phyloP scores from a whole-genome alignment of 2,888 invertebrate genomes.

The Cecidostiba fungosa region DNA sequence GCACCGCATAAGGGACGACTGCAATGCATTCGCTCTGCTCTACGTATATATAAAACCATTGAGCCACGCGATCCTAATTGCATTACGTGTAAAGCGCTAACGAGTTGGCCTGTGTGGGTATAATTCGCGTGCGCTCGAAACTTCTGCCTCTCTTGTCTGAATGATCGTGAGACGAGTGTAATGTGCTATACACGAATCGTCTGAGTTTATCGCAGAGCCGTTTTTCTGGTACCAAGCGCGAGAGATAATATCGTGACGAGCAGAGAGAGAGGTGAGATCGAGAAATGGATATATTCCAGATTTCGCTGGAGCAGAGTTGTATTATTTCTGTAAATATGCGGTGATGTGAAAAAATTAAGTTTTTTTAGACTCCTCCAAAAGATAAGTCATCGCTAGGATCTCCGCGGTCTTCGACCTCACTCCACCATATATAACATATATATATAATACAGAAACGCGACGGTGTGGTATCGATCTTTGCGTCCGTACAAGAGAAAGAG shows the following conservation, averaged over 20 bases:
- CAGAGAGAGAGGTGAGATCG: too few relatives aligned
- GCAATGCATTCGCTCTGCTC: background rate
- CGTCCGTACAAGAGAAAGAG: background rate
- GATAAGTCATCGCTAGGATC: background rate
- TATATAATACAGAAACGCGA: background rate
- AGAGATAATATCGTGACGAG: too few relatives aligned
- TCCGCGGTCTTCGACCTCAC: background rate
- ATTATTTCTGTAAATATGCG: too few relatives aligned
- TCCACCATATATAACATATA: background rate
- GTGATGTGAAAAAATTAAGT: too few relatives aligned
- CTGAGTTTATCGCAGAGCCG: too few relatives aligned
- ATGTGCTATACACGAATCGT: too few relatives aligned
- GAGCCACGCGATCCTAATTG: slow-evolving; percentile 68
- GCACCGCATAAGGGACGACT: background rate
- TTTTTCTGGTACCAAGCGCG: too few relatives aligned
- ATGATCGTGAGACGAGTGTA: background rate
- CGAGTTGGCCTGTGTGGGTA: slow-evolving; percentile 56
- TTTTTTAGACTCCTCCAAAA: too few relatives aligned
- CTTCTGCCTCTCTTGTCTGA: background rate
- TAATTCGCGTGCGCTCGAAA: background rate
- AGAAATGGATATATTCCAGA: too few relatives aligned
- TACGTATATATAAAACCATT: background rate
- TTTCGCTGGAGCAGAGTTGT: too few relatives aligned
- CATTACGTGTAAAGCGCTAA: slow-evolving; percentile 70
- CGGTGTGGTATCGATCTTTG: slow-evolving; percentile 34